phyloP scores from a whole-genome alignment of 2,797 vertebrate species.

The Arctocebus calabarensis region DNA sequence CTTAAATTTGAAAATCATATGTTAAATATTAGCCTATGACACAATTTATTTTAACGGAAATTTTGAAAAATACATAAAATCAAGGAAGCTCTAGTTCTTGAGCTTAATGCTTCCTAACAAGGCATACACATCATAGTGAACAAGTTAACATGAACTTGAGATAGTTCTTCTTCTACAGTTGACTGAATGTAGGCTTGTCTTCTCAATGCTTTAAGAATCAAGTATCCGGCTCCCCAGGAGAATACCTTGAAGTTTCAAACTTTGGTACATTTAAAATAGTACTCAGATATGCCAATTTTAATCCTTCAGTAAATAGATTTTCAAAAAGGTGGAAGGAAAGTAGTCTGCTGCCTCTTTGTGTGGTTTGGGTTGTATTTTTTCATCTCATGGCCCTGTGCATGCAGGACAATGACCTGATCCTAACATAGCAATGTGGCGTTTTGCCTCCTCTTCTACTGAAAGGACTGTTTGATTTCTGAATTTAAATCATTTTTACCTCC shows the following conservation, averaged over 20 bases:
- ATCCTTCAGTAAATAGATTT: slow-evolving; percentile 24
- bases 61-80: slow-evolving; percentile 50
- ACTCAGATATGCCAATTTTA: slow-evolving; percentile 48
- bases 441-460: neutral
- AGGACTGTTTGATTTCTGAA: neutral
- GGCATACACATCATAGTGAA: slow-evolving; percentile 59
- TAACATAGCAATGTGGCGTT: neutral
- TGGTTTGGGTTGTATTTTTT: neutral
- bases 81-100: slow-evolving; percentile 52
- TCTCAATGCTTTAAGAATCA: slow-evolving; percentile 54
- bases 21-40: slow-evolving; percentile 23
- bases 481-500: neutral
- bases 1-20: slow-evolving; percentile 41
- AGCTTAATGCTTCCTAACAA: slow-evolving; percentile 69
- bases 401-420: neutral
- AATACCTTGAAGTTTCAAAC: slow-evolving; percentile 51
- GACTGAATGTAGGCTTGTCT: slow-evolving; percentile 44
- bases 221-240: neutral
- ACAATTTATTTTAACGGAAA: slow-evolving; percentile 50
- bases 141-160: slow-evolving; percentile 71
- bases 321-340: neutral
- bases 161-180: slow-evolving; percentile 55
- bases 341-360: neutral
- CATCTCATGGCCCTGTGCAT: neutral
- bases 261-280: slow-evolving; percentile 51